Evolutionary conservation across 2,888 invertebrate species (phyloP).

Genomic region (Eristalinus aeneus): DNA sequence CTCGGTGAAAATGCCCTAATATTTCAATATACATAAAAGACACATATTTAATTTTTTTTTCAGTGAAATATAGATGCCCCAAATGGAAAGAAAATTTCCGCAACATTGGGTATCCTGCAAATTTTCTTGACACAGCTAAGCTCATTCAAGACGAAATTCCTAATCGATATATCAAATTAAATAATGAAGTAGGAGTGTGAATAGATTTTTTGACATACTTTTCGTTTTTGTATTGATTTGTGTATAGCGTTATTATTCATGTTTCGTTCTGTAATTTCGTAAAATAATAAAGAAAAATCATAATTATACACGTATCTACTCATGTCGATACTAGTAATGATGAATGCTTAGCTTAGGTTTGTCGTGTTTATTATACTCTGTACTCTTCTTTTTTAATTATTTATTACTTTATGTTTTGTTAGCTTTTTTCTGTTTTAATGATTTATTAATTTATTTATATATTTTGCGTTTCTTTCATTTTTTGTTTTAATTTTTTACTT

Average conservation of each 20-base stretch:
- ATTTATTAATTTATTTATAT: constrained; percentile 24
- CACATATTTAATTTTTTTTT: too few species aligned
- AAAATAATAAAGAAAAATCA: constrained; percentile 44
- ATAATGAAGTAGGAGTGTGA: not conserved
- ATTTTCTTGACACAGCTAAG: too few species aligned
- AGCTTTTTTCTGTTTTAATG: constrained; percentile 7
- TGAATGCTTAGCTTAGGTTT: constrained; percentile 65
- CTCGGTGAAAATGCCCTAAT: too few species aligned
- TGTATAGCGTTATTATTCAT: constrained; percentile 19
- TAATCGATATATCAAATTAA: not conserved
- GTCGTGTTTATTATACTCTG: constrained; percentile 26
- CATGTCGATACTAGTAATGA: constrained; percentile 57
- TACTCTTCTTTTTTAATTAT: constrained; percentile 9
- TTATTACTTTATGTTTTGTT: constrained; percentile 27
- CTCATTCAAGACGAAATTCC: too few species aligned
- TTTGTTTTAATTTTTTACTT: constrained; percentile 35
- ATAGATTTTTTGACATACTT: not conserved
- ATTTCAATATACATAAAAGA: too few species aligned
- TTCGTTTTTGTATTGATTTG: constrained; percentile 22
- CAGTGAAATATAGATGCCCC: too few species aligned
- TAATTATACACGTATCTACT: constrained; percentile 29
- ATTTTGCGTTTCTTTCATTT: constrained; percentile 26
- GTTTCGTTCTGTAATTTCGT: constrained; percentile 17
- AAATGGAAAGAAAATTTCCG: too few species aligned
- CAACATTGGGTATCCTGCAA: too few species aligned